Base-by-base conservation (phyloP, 2,113 vertebrate genomes). In the Petrocephalus zakoni region DNA sequence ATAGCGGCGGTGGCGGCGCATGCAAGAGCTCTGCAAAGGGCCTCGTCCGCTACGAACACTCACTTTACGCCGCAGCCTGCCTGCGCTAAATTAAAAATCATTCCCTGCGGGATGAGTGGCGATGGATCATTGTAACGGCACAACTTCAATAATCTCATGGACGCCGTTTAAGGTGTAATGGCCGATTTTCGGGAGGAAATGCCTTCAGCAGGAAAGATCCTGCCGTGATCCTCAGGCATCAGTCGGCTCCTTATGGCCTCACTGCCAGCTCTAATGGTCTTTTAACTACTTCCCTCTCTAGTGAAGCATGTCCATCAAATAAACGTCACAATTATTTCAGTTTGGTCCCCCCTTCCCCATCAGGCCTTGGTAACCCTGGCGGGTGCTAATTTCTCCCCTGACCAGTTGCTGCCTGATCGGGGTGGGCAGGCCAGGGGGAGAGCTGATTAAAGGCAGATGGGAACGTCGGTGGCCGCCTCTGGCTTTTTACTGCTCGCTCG, bases 211-310 rank as follows among this genome's bases (percentile, higher is more conserved):
- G 19, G 78, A 83, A 22, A 37, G 25, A 37, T 75, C 15, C 68
- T 21, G 7, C 10, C 4, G 8, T 21, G 47, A 22, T 17, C 75
- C 8, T 81, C 7, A 47, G 81, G 81, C 46, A 42, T 49, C 81
- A 21, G 46, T 46, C 81, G n/a, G 46, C 42, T 49, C 46, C 81
- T 83, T 49, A 47, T 49, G 46, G 15, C 29, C 42, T n/a, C 17
- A 2, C 42, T 22, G 37, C 78, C 37, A 47, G 19, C 46, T 49
- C 81, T 83, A 47, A 83, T 83, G 81, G 21, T 83, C 37, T 83
- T 83, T 83, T 83, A 83, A 83, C 37, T 49, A 83, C 81, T 83
- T 83, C 22, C 46, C 81, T 46, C 72, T 78, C 34, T 42, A 83
- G 81, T 83, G 81, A 83, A 83, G 46, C 81, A 49, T 47, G 46